Evolutionary conservation across 2,797 vertebrate species (phyloP), one percentile per base, ranked within the genome.

Genomic region (Microctenopoma stevenorrisi): DNA sequence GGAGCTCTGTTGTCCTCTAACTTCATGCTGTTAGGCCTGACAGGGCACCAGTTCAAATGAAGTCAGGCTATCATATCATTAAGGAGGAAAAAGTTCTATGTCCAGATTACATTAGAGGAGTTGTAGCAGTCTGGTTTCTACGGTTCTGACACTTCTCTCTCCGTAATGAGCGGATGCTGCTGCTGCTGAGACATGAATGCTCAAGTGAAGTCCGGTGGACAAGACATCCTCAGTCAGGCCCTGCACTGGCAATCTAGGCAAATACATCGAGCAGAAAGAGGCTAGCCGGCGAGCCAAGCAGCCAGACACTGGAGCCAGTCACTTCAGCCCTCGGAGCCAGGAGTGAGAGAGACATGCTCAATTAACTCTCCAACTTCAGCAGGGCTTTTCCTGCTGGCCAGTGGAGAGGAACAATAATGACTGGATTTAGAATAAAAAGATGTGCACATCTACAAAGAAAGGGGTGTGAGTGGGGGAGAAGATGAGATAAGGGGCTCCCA

Each of bases 371-470:
- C 92, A 92, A 93, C 91, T 93, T 92, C 88, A 91, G 93, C 89
- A 55, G 85, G 90, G 90, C 89, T 92, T 93, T 93, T 92, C 89
- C 92, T 81, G 84, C 91, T 92, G 93, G 91, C 88, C 91, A 90
- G 90, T 92, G 89, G 92, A 93, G 92, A 91, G 92, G 89, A 93
- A 92, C 91, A 83, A 91, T 94, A 94, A 94, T 93, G 89, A 91
- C 90, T 85, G 92, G 90, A 92, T 93, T 94, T 94, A 92, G 93
- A 94, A 94, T 94, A 93, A 94, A 93, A 94, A 94, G 92, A 93
- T 93, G 91, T 91, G 92, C 88, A 88, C 86, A 89, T 93, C 93
- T 93, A 93, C 88, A 93, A 93, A 92, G 88, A 80, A 86, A 73
- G 75, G 87, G 83, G 83, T 78, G 85, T 81, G 86, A 79, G 84